phyloP scores from a whole-genome alignment of 2,797 vertebrate species.

The Acanthopagrus latus region DNA sequence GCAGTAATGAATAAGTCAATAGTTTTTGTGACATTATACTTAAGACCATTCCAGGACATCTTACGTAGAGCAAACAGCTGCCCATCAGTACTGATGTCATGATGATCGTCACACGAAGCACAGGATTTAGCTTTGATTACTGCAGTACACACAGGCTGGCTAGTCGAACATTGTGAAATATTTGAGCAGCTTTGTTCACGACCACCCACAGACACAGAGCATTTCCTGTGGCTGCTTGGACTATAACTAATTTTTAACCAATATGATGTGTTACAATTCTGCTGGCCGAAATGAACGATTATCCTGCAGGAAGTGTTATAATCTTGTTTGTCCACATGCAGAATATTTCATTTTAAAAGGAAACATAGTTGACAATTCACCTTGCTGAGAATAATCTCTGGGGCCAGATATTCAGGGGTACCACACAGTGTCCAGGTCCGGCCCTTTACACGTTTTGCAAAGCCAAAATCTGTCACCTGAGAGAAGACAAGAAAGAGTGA shows the following conservation, averaged over 20 bases:
- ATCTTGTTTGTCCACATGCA: background rate
- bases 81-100: too few species aligned
- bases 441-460: conserved; percentile 94
- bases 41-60: background rate
- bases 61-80: background rate
- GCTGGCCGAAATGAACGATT: too few species aligned
- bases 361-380: conserved; percentile 50
- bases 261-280: too few species aligned
- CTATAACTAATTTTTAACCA: too few species aligned
- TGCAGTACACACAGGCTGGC: too few species aligned
- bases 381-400: conserved; percentile 94
- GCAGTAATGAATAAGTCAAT: background rate
- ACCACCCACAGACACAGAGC: too few species aligned
- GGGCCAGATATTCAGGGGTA: conserved; percentile 93
- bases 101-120: too few species aligned
- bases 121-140: too few species aligned
- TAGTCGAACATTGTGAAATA: too few species aligned
- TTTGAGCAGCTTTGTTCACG: too few species aligned
- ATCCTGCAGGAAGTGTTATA: background rate
- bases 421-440: conserved; percentile 96
- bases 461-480: conserved; percentile 95
- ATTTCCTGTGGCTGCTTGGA: too few species aligned
- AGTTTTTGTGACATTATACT: background rate
- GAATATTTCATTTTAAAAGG: background rate
- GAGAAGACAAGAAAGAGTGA: conserved; percentile 14